A percentile compares a stretch with the other conserved stretches of the same genome.
Conservation (phyloP, 2,113 vertebrate genomes). For the Myiagra hebetior region DNA sequence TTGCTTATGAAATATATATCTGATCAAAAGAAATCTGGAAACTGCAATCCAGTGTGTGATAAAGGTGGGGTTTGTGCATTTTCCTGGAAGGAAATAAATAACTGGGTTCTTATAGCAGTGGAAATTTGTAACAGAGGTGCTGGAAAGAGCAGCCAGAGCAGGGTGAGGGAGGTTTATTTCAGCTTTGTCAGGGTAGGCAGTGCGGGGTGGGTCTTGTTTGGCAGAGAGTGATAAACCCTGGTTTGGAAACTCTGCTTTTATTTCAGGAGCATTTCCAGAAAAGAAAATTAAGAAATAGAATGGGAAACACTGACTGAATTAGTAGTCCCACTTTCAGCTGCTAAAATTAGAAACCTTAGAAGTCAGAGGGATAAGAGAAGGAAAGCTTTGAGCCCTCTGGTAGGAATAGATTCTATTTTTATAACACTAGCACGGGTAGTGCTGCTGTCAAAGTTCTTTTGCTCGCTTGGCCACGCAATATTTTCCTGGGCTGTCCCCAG, state of each 20-base stretch:
- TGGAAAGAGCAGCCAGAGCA: background rate
- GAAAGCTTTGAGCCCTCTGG: background rate
- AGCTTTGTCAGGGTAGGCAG: background rate
- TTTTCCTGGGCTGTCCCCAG: background rate
- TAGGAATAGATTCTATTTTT: background rate
- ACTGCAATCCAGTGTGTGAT: rapidly evolving
- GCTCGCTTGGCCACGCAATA: background rate
- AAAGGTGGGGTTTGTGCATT: background rate
- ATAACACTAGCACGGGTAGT: background rate
- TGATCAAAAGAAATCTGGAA: background rate
- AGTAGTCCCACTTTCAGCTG: background rate
- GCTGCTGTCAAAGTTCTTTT: background rate
- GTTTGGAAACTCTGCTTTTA: background rate
- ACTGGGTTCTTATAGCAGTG: background rate
- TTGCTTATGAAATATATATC: background rate
- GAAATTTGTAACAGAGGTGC: too few species aligned
- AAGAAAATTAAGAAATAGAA: background rate
- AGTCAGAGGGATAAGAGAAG: background rate
- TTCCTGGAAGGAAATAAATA: background rate
- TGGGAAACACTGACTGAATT: background rate
- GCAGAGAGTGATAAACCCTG: background rate
- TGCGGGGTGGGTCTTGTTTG: background rate
- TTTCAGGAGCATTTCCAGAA: background rate
- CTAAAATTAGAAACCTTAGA: background rate
- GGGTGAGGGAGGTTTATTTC: background rate